phyloP scores from a whole-genome alignment of 2,797 vertebrate genomes.

The Anas bahamensis region DNA sequence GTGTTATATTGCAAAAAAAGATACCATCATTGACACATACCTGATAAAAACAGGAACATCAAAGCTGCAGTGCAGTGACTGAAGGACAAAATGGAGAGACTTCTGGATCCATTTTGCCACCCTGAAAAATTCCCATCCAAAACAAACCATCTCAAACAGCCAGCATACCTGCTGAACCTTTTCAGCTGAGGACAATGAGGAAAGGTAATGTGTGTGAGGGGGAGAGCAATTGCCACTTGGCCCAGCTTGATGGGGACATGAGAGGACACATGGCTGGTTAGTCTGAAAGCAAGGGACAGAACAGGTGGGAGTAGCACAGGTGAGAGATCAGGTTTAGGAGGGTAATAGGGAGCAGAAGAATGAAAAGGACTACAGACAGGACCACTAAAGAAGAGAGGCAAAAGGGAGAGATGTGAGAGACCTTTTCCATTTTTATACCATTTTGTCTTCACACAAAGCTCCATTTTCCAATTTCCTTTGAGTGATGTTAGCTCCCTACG shows the following conservation, averaged over 20 bases:
- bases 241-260: not conserved
- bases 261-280: not conserved
- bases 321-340: not conserved
- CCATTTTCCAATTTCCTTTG: not conserved
- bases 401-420: not conserved
- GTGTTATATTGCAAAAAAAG: slow-evolving; percentile 15
- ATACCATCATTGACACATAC: fast-evolving
- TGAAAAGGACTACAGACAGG: not conserved
- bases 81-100: not conserved
- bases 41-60: slow-evolving; percentile 17
- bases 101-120: not conserved
- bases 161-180: not conserved
- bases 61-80: not conserved
- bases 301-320: not conserved
- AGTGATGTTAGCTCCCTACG: not conserved
- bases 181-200: not conserved
- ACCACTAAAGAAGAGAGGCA: not conserved
- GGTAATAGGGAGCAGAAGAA: not conserved
- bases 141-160: not conserved
- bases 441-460: not conserved
- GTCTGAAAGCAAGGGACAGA: not conserved
- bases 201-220: not conserved
- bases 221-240: not conserved
- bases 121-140: not conserved
- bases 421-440: not conserved